Conservation (phyloP, 2,113 vertebrate species). For the Bucco capensis region DNA sequence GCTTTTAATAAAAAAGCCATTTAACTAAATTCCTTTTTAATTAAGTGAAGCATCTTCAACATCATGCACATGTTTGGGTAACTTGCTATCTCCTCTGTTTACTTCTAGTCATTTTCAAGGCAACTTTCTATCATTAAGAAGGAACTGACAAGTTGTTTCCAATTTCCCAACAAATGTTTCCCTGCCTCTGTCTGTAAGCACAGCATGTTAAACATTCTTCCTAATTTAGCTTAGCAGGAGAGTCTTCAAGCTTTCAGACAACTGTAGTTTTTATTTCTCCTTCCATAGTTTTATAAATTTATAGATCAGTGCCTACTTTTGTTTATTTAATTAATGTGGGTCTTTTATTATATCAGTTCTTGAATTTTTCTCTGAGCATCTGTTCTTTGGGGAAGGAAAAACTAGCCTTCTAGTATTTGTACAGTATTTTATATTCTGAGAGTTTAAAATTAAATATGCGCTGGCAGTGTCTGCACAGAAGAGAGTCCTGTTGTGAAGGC, state of each 20-base stretch:
- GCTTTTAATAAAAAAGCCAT: too few relatives aligned
- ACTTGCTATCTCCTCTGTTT: neutral
- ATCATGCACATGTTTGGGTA: neutral
- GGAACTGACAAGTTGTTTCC: neutral
- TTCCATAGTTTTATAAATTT: neutral
- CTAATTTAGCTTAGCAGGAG: neutral
- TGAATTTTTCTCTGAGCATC: neutral
- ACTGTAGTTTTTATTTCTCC: neutral
- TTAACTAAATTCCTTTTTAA: neutral
- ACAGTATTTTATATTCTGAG: conserved; percentile 25
- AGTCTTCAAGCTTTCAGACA: neutral
- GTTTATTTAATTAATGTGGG: neutral
- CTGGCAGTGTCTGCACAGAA: neutral
- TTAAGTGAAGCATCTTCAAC: neutral
- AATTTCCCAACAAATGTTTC: neutral
- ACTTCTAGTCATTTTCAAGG: neutral
- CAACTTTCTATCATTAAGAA: neutral
- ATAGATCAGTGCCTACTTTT: neutral
- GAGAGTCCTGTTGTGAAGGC: neutral
- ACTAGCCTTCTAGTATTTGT: conserved; percentile 36
- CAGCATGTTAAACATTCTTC: neutral
- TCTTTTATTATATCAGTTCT: neutral
- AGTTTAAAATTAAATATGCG: conserved; percentile 19
- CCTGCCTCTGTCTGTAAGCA: neutral
- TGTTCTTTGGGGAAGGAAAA: conserved; percentile 9